Evolutionary conservation across 2,888 invertebrate species (phyloP), one percentile per base, ranked within the genome.

Genomic region (Orgyia antiqua): DNA sequence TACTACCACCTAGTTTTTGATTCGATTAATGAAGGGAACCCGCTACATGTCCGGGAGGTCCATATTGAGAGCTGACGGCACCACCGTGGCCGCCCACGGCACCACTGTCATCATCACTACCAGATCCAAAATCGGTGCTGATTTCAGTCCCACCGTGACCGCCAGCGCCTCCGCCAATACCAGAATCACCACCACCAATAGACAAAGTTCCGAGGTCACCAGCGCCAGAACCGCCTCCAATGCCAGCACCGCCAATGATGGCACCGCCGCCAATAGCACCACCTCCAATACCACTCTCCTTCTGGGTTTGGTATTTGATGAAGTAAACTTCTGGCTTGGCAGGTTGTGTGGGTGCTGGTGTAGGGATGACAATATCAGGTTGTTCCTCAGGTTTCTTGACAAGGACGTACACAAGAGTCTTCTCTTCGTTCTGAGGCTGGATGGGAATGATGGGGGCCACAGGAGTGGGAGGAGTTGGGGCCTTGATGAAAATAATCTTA

Each of bases 401-500:
- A 76, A 95, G 82, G 17, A 95, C 95, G 82, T 95, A 95, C 58
- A 95, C 94, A 46, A 95, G 88, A 31, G 95, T 95, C 88, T 95
- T 95, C 74, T 94, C 94, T 82, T 94, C 93, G 75, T 94, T 93
- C 68, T 94, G 94, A 39, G 91, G 90, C 69, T 93, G 92, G 17
- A 92, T 74, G 15, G 94, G 94, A 48, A 95, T 94, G 44, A 93
- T 89, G 45, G 95, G 95, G 1, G 92, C 94, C 44, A 92, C 91
- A 38, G 94, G 94, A 39, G 93, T 90, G 40, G 94, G 94, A 40
- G 94, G 91, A 54, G 94, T 91, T 59, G 95, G 95, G 33, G 95
- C 95, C 88, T 95, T 95, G 82, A 95, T 95, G 90, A 95, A 95
- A 84, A 95, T 94, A 73, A 95, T 95, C 72, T 95, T 95, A 90